Conservation (phyloP, 2,113 vertebrate species). For the Chaenogobius annularis region DNA sequence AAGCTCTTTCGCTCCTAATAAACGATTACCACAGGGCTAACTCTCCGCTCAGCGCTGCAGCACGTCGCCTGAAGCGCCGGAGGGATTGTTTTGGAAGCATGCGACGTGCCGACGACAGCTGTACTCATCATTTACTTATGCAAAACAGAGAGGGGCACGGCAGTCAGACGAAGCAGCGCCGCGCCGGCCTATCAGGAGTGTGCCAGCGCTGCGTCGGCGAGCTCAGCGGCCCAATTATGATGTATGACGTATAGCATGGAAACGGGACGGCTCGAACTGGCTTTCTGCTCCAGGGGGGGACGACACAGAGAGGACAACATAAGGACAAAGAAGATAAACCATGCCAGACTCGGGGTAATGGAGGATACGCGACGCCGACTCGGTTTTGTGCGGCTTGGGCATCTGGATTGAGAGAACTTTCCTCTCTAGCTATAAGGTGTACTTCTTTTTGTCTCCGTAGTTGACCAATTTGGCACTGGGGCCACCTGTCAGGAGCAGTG, state of each 20-base stretch:
- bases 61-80: conserved; percentile 21
- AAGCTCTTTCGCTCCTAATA: conserved; percentile 21
- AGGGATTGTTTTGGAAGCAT: conserved; percentile 15
- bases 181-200: conserved; percentile 24
- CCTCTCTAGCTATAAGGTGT: too few species aligned
- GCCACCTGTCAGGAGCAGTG: too few species aligned
- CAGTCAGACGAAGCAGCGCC: conserved; percentile 13
- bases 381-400: not conserved
- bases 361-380: not conserved
- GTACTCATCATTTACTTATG: conserved; percentile 47
- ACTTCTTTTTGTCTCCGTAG: too few species aligned
- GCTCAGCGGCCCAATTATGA: conserved; percentile 20
- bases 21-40: conserved; percentile 4
- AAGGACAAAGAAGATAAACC: not conserved
- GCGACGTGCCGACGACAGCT: conserved; percentile 21
- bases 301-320: not conserved
- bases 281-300: conserved; percentile 3
- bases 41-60: conserved; percentile 13
- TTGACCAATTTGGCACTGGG: too few species aligned
- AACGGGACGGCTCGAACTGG: conserved; percentile 18
- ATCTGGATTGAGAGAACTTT: not conserved
- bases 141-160: conserved; percentile 19
- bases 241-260: conserved; percentile 19
- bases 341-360: not conserved
- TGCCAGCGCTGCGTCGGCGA: conserved; percentile 5